A percentile compares a stretch with the other conserved stretches of the same genome.
These are phyloP conservation scores for Lymantria dispar DNA, from an alignment of 2,888 invertebrate species.

Conservation along the genomic window DNA sequence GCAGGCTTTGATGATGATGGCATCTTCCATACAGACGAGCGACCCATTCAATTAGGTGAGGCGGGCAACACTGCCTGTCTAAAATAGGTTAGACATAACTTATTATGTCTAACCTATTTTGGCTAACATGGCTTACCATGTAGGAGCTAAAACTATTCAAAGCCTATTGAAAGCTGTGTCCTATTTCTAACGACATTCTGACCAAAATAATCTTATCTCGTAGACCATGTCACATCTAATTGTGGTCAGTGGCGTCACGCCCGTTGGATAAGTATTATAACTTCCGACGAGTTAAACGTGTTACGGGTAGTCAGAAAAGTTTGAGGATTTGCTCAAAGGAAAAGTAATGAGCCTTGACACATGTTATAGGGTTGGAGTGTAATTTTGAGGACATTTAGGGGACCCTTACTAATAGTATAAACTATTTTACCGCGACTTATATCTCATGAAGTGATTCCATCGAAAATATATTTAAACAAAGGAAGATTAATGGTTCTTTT, in stretches of 20 bases:
- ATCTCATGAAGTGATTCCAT: too few relatives aligned
- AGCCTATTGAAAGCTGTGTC: background rate
- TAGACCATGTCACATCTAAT: slow-evolving; percentile 23
- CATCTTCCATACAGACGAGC: too few relatives aligned
- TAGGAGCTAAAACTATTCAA: background rate
- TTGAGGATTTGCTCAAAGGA: slow-evolving; percentile 7
- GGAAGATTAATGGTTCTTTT: too few relatives aligned
- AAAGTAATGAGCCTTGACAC: slow-evolving; percentile 6
- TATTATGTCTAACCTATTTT: too few relatives aligned
- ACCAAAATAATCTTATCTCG: slow-evolving; percentile 18
- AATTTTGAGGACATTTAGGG: background rate
- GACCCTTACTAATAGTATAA: background rate
- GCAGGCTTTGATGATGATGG: too few relatives aligned
- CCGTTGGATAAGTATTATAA: slow-evolving; percentile 21
- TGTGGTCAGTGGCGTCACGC: slow-evolving; percentile 26
- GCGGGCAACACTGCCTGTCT: too few relatives aligned
- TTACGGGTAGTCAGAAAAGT: slow-evolving; percentile 26
- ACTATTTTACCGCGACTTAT: background rate
- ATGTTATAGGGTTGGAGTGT: slow-evolving; percentile 1
- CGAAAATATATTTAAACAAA: too few relatives aligned
- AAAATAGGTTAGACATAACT: too few relatives aligned
- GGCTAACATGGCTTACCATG: background rate
- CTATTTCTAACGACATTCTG: slow-evolving; percentile 17
- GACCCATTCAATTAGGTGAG: too few relatives aligned
- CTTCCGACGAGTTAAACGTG: slow-evolving; percentile 26